A percentile compares a stretch with the other conserved stretches of the same genome.
Evolutionary conservation across 92 coral and sea anemone species (phyloP).

Genomic region (Epizoanthus stellaris): DNA sequence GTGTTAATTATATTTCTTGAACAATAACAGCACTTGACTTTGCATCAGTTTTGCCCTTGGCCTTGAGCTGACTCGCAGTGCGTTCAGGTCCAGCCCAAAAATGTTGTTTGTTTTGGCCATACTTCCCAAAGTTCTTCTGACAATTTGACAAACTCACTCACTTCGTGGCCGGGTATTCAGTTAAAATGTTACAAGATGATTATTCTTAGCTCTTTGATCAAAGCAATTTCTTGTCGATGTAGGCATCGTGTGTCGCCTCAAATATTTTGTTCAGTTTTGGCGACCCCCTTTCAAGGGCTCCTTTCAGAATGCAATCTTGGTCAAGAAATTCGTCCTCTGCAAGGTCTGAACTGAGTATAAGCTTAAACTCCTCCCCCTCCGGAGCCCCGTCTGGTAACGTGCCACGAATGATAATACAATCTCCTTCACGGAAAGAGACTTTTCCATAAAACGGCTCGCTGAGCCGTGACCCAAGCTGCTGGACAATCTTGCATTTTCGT

Average conservation of each 20-base stretch:
- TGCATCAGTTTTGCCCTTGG: too few relatives aligned
- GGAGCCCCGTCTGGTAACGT: constrained; percentile 36
- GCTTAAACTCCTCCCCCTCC: constrained; percentile 38
- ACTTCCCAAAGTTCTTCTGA: too few relatives aligned
- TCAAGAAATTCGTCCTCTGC: constrained; percentile 30
- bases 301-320: constrained; percentile 33
- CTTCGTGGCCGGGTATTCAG: too few relatives aligned
- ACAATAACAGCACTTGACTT: too few relatives aligned
- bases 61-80: too few relatives aligned
- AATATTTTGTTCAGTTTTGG: constrained; percentile 22
- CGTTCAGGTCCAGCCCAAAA: too few relatives aligned
- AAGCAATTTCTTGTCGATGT: constrained; percentile 40
- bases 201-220: neutral
- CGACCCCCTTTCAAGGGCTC: constrained; percentile 30
- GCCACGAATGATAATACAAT: constrained; percentile 37
- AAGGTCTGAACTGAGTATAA: constrained; percentile 35
- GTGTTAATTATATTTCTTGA: too few relatives aligned
- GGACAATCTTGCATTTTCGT: constrained; percentile 39
- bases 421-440: constrained; percentile 47
- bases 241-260: constrained; percentile 45
- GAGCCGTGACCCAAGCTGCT: constrained; percentile 40
- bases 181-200: neutral
- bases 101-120: too few relatives aligned
- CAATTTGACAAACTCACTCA: too few relatives aligned
- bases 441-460: constrained; percentile 45